phyloP scores from a whole-genome alignment of 2,113 vertebrate species.

The Cyphomyrus discorhynchus region DNA sequence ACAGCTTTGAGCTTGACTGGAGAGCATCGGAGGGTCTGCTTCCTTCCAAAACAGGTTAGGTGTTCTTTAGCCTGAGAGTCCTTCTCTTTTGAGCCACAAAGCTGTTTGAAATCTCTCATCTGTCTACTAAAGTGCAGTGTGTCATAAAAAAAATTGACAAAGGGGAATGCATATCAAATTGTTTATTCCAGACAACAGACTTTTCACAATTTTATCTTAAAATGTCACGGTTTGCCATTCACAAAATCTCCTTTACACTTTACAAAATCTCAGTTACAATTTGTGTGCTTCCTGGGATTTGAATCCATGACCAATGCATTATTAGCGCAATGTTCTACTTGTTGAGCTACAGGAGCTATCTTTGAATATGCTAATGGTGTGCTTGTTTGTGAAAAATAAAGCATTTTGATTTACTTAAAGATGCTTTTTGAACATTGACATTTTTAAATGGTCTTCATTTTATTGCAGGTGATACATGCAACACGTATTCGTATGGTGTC shows the following conservation, averaged over 20 bases:
- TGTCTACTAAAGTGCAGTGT: background rate
- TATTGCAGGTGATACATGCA: conserved; percentile 53
- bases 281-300: background rate
- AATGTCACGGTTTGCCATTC: background rate
- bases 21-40: conserved; percentile 60
- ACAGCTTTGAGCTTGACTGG: conserved; percentile 92
- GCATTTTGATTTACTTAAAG: background rate
- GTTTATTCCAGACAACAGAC: background rate
- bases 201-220: background rate
- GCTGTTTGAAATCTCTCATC: background rate
- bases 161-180: background rate
- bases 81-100: background rate
- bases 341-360: background rate
- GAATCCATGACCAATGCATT: background rate
- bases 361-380: background rate
- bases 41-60: conserved; percentile 38
- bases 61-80: background rate
- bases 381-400: background rate
- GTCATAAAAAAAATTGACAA: background rate
- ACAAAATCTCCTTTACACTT: background rate
- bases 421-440: background rate
- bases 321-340: background rate
- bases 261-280: background rate
- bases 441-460: background rate
- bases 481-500: conserved; percentile 89